Base-by-base conservation (phyloP, 2,888 invertebrate species). In the Sinodicranocentrus sp. region DNA sequence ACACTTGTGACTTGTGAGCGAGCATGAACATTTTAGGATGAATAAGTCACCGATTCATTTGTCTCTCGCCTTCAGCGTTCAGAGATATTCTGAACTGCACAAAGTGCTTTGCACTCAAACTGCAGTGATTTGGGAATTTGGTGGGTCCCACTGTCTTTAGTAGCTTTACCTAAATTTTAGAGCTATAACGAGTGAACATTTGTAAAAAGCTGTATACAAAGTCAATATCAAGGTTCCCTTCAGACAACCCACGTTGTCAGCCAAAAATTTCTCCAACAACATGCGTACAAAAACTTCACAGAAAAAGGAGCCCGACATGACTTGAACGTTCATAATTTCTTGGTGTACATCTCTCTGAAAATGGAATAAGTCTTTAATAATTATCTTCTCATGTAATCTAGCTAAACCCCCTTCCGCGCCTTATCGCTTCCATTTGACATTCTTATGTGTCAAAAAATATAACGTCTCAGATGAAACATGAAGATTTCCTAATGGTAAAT, bases 341-440 rank as follows among this genome's bases (percentile, higher is more conserved):
- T 39, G 13, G 21, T 65, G 21, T 39, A 54, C 6, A 17, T 21
- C 23, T 57, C 39, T 57, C 63, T 79, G 25, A 71, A 80, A 80
- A 80, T 80, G 72, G 79, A 72, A 80, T 72, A 71, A 71, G 63
- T 28, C 43, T 54, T 63, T 44, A 71, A 48, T 23, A 59, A 17
- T 73, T 80, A 82, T 85, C 84, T 85, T 21, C 21, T 23, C 85
- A 57, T 82, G 87, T 87, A 87, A 85, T 87, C 86, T 85, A 86
- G 78, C 85, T 84, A 48, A 83, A 78, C 87, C 87, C 86, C 87
- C 85, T 85, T 85, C 80, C 79, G 87, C 85, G 87, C 82, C 79
- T 87, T 87, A 87, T 85, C 86, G 86, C 72, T 28, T 57, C 78
- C 77, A 76, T 65, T 84, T 86, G 86, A 86, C 85, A 82, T 82